A percentile compares a stretch with the other conserved stretches of the same genome.
Evolutionary conservation across 2,113 vertebrate species (phyloP).

Genomic region (Dasyprocta punctata): DNA sequence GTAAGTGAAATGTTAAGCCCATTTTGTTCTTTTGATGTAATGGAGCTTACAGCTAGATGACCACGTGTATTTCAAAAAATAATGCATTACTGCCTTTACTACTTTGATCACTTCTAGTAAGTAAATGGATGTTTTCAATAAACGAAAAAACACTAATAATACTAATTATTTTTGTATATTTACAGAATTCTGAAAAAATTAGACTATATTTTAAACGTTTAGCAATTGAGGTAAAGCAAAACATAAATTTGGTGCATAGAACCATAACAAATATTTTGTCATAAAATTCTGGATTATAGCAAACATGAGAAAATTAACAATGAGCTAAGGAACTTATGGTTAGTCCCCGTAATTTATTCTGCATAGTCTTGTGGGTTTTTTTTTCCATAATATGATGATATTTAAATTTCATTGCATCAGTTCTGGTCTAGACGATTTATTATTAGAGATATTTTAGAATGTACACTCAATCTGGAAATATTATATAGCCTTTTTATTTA

Average conservation of each 20-base stretch:
- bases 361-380: background rate
- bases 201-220: background rate
- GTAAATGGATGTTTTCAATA: background rate
- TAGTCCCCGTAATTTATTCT: background rate
- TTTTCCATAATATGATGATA: background rate
- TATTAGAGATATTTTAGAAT: slow-evolving; percentile 10
- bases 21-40: background rate
- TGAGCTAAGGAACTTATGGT: background rate
- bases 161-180: background rate
- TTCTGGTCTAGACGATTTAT: background rate
- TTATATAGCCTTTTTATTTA: background rate
- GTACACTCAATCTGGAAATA: background rate
- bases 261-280: background rate
- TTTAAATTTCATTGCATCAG: background rate
- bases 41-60: background rate
- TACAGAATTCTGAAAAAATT: background rate
- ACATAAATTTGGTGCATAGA: background rate
- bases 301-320: background rate
- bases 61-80: background rate
- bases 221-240: background rate
- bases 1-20: background rate
- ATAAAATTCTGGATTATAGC: background rate
- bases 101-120: background rate
- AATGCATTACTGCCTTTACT: background rate
- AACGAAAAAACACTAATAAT: background rate